Evolutionary conservation across 2,888 invertebrate species (phyloP).

Genomic region (Dryomyza anilis): DNA sequence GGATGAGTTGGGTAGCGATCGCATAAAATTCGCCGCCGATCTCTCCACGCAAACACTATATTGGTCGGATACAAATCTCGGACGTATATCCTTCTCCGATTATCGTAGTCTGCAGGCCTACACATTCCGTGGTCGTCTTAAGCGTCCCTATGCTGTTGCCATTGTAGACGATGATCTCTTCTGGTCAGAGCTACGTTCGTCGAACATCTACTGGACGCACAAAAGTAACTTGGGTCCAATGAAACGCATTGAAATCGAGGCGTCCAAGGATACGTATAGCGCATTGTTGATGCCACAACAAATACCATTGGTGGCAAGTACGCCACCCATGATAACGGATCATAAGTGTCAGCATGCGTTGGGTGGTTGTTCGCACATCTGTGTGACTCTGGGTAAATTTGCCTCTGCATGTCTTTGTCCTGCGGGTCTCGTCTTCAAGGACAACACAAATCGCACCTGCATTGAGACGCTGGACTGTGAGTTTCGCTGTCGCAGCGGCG

Average conservation of each 20-base stretch:
- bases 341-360: constrained; percentile 69
- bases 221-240: constrained; percentile 59
- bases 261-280: constrained; percentile 38
- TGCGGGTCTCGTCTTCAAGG: constrained; percentile 65
- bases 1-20: constrained; percentile 55
- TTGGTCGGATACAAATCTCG: constrained; percentile 71
- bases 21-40: constrained; percentile 58
- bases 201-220: constrained; percentile 68
- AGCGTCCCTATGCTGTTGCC: constrained; percentile 66
- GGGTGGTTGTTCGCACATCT: constrained; percentile 76
- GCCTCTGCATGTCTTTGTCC: constrained; percentile 69
- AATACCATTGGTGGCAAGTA: constrained; percentile 45
- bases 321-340: constrained; percentile 32
- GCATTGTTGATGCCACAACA: constrained; percentile 38
- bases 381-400: constrained; percentile 64
- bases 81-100: constrained; percentile 69
- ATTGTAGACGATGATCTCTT: constrained; percentile 70
- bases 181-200: constrained; percentile 69
- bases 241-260: constrained; percentile 53
- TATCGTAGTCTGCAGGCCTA: constrained; percentile 66
- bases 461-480: constrained; percentile 63
- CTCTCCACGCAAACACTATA: constrained; percentile 66
- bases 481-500: constrained; percentile 63
- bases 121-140: constrained; percentile 61
- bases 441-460: constrained; percentile 65